Evolutionary conservation across 2,797 vertebrate species (phyloP).

Genomic region (Lagorchestes hirsutus): DNA sequence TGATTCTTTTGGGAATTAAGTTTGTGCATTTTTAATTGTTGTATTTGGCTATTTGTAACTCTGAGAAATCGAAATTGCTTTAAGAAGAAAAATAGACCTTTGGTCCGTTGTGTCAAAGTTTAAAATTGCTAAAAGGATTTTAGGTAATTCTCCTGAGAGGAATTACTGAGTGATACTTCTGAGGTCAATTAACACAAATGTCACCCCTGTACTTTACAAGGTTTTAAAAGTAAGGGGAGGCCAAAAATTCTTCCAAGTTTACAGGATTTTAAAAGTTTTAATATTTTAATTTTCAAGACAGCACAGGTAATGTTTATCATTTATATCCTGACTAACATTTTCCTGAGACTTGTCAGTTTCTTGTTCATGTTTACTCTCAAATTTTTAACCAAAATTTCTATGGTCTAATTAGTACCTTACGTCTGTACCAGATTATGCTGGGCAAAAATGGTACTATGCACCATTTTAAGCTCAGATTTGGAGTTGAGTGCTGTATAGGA

Average conservation of each 20-base stretch:
- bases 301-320: neutral
- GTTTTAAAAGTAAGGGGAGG: neutral
- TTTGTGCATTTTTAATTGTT: slow-evolving; percentile 25
- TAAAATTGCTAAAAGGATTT: slow-evolving; percentile 46
- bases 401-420: neutral
- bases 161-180: slow-evolving; percentile 17
- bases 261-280: neutral
- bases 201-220: neutral
- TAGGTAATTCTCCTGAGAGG: slow-evolving; percentile 18
- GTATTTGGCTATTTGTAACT: slow-evolving; percentile 35
- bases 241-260: neutral
- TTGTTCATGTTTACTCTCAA: neutral
- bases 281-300: neutral
- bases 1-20: slow-evolving; percentile 53
- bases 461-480: neutral
- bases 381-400: neutral
- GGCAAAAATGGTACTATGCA: neutral
- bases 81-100: slow-evolving; percentile 68
- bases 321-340: neutral
- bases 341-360: neutral
- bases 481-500: neutral
- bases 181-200: slow-evolving; percentile 17
- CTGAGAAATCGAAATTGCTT: slow-evolving; percentile 55
- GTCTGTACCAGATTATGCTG: neutral
- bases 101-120: slow-evolving; percentile 41